Conservation (phyloP, 2,113 vertebrate species). For the Catharus bicknelli region DNA sequence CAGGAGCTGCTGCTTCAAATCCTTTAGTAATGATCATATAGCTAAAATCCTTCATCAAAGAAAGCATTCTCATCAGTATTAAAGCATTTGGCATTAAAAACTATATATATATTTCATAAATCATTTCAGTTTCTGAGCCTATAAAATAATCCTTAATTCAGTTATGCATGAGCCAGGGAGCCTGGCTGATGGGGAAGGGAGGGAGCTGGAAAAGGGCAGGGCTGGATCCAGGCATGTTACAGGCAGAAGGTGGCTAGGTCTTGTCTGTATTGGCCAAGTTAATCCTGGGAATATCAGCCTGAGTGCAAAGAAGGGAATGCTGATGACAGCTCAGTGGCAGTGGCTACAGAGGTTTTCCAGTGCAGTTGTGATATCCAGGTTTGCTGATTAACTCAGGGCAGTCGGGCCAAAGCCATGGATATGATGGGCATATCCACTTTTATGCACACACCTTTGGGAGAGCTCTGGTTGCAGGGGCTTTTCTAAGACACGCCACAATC, state of each 20-base stretch:
- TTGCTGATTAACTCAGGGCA: neutral
- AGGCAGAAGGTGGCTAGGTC: neutral
- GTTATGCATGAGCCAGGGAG: neutral
- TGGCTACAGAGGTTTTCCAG: neutral
- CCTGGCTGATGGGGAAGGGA: neutral
- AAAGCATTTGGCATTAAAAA: neutral
- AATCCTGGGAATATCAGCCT: neutral
- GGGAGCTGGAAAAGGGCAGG: neutral
- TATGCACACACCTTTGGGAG: neutral
- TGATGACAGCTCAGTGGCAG: neutral
- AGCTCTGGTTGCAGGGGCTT: neutral
- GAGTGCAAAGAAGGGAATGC: neutral
- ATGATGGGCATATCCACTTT: neutral
- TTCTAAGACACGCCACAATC: neutral
- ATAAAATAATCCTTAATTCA: slow-evolving; percentile 1
- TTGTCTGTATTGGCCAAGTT: neutral
- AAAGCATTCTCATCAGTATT: neutral
- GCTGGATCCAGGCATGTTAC: neutral
- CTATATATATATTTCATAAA: neutral
- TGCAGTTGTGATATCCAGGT: neutral
- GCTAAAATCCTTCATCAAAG: slow-evolving; percentile 25
- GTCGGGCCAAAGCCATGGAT: neutral
- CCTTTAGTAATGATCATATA: slow-evolving; percentile 3
- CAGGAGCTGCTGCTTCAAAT: slow-evolving; percentile 27
- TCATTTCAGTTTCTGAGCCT: neutral